Evolutionary conservation across 2,113 vertebrate genomes (phyloP), one percentile per base, ranked within the genome.

Genomic region (Geococcyx californianus): DNA sequence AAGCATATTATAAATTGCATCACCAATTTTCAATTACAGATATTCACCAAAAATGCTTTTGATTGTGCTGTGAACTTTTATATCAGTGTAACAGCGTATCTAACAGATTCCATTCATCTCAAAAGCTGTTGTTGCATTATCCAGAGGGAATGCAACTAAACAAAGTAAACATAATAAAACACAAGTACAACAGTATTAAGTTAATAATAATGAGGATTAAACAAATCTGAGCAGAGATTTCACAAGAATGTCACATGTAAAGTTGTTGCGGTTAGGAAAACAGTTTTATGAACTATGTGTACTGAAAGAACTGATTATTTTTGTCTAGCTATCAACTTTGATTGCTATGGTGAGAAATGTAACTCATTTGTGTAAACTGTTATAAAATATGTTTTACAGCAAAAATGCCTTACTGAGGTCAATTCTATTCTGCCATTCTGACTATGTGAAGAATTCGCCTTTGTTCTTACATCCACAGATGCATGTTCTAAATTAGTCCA

Each of bases 171-270:
- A 40, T 87, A 95, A 97, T 93, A 90, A 93, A 97, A 94, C 77
- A 97, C 87, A 94, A 38, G 94, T 92, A 95, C 95, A 95, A 84
- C 88, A 67, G 96, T 97, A 95, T 92, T 96, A 90, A 72, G 70
- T 96, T 47, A 80, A 66, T 79, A 73, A 82, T 16, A 87, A 70
- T 19, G 28, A 92, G 16, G 38, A 36, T 76, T 78, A 84, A 86
- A 78, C 13, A 83, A 91, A 63, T 63, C 47, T 72, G 16, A 84
- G 31, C 3, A 5, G 58, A 51, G 36, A 4, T 90, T 94, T 83
- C 23, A 56, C 29, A 58, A 69, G 40, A 34, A 24, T 47, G 34
- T 76, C 38, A 55, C 6, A 8, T 11, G 20, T 77, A 58, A 93
- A 62, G 26, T 67, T 91, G 28, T 56, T 87, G 52, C 59, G 62